Base-by-base conservation (phyloP, 2,113 vertebrate genomes). In the Bos javanicus region DNA sequence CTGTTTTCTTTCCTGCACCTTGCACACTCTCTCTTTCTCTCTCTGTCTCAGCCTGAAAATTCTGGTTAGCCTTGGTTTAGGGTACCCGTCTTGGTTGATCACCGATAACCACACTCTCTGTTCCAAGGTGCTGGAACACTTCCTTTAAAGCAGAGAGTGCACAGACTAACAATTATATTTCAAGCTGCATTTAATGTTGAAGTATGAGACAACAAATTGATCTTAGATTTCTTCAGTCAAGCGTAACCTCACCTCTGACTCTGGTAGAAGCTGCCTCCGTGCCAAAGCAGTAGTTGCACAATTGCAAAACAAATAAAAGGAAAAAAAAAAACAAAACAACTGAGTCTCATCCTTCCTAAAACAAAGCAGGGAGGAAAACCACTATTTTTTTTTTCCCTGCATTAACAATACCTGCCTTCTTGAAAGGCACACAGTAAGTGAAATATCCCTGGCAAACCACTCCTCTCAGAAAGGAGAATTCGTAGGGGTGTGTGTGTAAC, bases 191-290 rank as follows among this genome's bases (percentile, higher is more conserved):
- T 81, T 84, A 98, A 94, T 71, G 98, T 92, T 94, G 52, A 96
- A 86, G 94, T 92, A 67, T 64, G 95, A 97, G 95, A 96, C 93
- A 97, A 98, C 97, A 98, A 98, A 98, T 98, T 98, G 97, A 98
- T 98, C 97, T 97, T 95, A 94, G 96, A 97, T 98, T 94, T 97
- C 84, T 93, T 93, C 97, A 97, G 95, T 96, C 97, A 98, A 97
- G 98, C 92, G 3, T 97, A 93, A 95, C 96, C 90, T 98, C 96
- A 97, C 96, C 98, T 97, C 96, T 98, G 96, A 98, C 95, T 97
- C 84, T 60, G 39, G 71, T 92, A 92, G 90, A 96, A 95, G 81
- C 83, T 57, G 62, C 90, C 64, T 52, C 1, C 0, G 54, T 60
- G 54, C 26, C 25, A 71, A 56, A 95, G 56, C 50, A 33, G 59